Base-by-base conservation (phyloP, 1,140 invertebrate genomes). In the Nasonia giraulti region DNA sequence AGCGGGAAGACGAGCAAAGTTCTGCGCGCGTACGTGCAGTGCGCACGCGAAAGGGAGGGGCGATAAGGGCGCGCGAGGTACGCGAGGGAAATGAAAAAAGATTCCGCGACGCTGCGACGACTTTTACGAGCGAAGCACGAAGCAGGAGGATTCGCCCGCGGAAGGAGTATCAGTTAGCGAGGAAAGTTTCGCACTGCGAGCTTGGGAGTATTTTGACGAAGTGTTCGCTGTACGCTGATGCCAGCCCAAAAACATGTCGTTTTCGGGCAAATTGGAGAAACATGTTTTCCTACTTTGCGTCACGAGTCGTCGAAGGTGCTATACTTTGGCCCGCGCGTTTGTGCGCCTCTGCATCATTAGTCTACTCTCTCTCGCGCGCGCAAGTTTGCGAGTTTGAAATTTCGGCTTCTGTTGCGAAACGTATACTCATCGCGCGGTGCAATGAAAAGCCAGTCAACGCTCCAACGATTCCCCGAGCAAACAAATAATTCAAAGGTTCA, bases 1-100 rank as follows among this genome's bases (percentile, higher is more conserved):
- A 37, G 6, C 55, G 2, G 10, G 4, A 55, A 1, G 14, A 77
- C 55, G 55, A 62, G 20, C 14, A 5, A 62, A 62, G 55, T 62
- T 62, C 20, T 62, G n/a, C 14, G 55, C 14, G 55, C 17, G 20
- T n/a, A 62, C 55, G 20, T 62, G 55, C 6, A 17, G 55, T 17
- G 55, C 55, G 20, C 14, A 5, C 14, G 17, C 55, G 55, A 17
- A 75, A 81, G 50, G 11, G 68, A 55, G 11, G 4, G 23, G 31
- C 73, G 37, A 75, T n/a, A 75, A 20, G 33, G 14, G 31, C 37
- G 74, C 20, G 74, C 14, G 74, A 74, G 27, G 31, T 2, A 44
- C 2, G 27, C 68, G 40, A 40, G 12, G 27, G 17, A 37, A 77
- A 83, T 83, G 82, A 83, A 83, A 83, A 83, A 76, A 40, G 73